Conservation (phyloP, 2,113 vertebrate genomes). For the Menidia beryllina region DNA sequence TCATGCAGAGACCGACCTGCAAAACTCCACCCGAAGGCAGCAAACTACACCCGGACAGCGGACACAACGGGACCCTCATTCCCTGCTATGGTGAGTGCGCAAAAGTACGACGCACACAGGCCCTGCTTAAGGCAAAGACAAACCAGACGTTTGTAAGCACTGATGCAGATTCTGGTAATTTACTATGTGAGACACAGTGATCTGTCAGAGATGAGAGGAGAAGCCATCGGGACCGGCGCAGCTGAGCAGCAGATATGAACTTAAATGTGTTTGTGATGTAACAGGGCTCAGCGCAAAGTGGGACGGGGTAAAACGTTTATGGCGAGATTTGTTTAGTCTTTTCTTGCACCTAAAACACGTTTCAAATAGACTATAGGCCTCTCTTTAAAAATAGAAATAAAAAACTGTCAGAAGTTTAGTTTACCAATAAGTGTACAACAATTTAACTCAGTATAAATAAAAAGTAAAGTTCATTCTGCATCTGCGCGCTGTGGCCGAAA, state of each 20-base stretch:
- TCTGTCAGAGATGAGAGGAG: not conserved
- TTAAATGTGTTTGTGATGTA: not conserved
- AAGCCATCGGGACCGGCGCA: not conserved
- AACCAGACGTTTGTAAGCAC: not conserved
- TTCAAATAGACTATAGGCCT: not conserved
- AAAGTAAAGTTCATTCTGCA: too few relatives aligned
- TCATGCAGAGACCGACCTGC: slow-evolving; percentile 90
- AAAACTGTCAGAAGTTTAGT: not conserved
- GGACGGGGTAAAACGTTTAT: not conserved
- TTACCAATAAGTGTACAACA: not conserved
- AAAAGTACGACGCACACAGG: not conserved
- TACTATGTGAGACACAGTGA: slow-evolving; percentile 5
- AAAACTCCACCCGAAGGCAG: slow-evolving; percentile 91
- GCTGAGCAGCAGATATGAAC: too few relatives aligned
- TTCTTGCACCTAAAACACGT: not conserved
- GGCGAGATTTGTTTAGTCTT: not conserved
- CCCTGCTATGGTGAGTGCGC: slow-evolving; percentile 92
- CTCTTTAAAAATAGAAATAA: not conserved
- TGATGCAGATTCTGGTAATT: not conserved
- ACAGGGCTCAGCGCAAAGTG: not conserved
- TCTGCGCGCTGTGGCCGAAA: too few relatives aligned
- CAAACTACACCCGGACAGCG: slow-evolving; percentile 89
- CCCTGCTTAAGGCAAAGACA: slow-evolving; percentile 1
- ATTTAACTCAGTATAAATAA: too few relatives aligned
- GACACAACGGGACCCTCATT: slow-evolving; percentile 90